Conservation (phyloP, 2,888 invertebrate species). For the Melikaiella ostensackeni region DNA sequence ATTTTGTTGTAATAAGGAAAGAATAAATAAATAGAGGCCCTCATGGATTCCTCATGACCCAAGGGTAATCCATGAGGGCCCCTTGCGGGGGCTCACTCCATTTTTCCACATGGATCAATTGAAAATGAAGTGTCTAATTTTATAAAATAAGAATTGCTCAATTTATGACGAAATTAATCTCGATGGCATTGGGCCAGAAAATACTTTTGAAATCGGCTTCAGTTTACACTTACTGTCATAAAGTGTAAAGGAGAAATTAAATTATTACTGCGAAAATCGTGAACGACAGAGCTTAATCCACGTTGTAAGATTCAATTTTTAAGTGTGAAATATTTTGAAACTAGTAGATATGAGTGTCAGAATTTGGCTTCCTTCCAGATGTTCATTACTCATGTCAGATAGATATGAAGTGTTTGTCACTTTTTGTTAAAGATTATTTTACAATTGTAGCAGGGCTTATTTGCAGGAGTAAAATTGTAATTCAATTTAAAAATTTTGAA, state of each 20-base stretch:
- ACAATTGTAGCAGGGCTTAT: too few relatives aligned
- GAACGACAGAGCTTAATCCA: conserved; percentile 3
- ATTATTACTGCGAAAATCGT: conserved; percentile 12
- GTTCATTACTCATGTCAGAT: conserved; percentile 34
- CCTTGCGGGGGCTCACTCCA: too few relatives aligned
- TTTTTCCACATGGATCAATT: too few relatives aligned
- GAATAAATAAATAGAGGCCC: too few relatives aligned
- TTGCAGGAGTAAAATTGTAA: too few relatives aligned
- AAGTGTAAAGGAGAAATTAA: neutral
- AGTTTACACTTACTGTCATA: neutral
- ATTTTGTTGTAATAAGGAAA: too few relatives aligned
- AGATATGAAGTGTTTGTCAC: conserved; percentile 33
- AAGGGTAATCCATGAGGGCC: too few relatives aligned
- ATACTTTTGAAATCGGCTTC: conserved; percentile 3
- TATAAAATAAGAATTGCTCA: neutral
- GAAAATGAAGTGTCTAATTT: neutral
- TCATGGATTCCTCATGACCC: too few relatives aligned
- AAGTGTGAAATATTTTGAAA: conserved; percentile 18
- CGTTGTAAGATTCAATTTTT: conserved; percentile 9
- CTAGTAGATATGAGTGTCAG: conserved; percentile 15
- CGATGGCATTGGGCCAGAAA: neutral
- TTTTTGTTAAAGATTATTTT: conserved; percentile 33
- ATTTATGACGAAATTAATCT: neutral
- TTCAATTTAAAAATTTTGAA: too few relatives aligned
- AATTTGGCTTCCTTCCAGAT: conserved; percentile 33